phyloP scores from a whole-genome alignment of 2,797 vertebrate genomes.

The Bradypodion ventrale region DNA sequence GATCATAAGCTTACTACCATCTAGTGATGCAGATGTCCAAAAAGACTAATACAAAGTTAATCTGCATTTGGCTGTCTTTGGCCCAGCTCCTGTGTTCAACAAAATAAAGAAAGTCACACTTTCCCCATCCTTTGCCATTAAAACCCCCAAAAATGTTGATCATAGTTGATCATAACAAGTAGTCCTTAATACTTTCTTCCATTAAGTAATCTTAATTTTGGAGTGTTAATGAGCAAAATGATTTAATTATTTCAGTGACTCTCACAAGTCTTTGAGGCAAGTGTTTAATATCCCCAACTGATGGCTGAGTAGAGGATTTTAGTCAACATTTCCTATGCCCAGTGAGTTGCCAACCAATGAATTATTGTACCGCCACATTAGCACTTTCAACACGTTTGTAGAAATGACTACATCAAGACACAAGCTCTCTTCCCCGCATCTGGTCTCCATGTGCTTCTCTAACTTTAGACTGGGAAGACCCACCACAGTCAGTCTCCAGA shows the following conservation, averaged over 20 bases:
- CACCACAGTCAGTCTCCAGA: constrained; percentile 14
- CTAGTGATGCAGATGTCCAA: not conserved
- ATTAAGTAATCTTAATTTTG: not conserved
- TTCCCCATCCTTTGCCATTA: not conserved
- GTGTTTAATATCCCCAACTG: constrained; percentile 17
- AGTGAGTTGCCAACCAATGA: not conserved
- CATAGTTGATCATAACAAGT: not conserved
- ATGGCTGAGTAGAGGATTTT: not conserved
- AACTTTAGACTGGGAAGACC: constrained; percentile 9
- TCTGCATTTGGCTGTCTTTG: too few relatives aligned
- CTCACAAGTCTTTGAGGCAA: not conserved
- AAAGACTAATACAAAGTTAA: not conserved
- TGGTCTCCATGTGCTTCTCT: not conserved
- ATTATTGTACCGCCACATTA: not conserved
- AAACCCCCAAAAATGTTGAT: not conserved
- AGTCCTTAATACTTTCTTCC: not conserved
- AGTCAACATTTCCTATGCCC: not conserved
- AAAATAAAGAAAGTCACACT: not conserved
- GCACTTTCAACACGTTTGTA: constrained; percentile 10
- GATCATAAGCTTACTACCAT: not conserved
- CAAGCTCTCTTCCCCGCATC: not conserved
- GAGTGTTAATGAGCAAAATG: not conserved
- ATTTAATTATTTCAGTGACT: not conserved
- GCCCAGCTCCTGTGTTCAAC: too few relatives aligned
- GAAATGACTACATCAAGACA: constrained; percentile 1